Conservation (phyloP, 35 echinoderm and acorn worm species). For the Nesometra sesokonis region DNA sequence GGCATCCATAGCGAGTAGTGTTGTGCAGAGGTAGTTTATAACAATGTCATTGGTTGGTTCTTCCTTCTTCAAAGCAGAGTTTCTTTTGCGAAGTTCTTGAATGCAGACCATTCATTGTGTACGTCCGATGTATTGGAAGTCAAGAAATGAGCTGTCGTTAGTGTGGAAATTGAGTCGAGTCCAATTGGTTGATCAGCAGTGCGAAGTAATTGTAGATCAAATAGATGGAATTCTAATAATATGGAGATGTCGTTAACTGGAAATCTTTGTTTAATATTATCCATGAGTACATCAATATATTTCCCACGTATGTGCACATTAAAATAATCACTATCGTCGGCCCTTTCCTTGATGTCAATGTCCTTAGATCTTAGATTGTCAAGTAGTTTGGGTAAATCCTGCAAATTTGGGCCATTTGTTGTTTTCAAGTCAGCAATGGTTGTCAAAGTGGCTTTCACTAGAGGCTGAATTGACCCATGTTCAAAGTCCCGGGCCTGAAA, state of each 20-base stretch:
- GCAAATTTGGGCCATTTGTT: neutral
- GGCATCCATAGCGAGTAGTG: neutral
- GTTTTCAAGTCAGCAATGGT: neutral
- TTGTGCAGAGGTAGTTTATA: slow-evolving; percentile 20
- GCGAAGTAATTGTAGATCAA: neutral
- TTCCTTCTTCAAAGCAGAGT: slow-evolving; percentile 1
- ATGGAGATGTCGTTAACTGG: neutral
- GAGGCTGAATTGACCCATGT: neutral
- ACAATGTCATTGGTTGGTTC: neutral
- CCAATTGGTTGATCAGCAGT: neutral
- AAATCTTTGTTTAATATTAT: neutral
- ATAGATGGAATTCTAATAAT: neutral
- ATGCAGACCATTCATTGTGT: neutral
- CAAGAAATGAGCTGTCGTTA: neutral
- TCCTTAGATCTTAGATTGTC: neutral
- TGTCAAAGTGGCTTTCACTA: neutral
- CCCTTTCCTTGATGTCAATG: slow-evolving; percentile 2
- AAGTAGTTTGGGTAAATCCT: neutral
- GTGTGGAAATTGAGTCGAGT: neutral
- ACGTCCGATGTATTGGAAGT: neutral
- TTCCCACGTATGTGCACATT: neutral
- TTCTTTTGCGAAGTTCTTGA: slow-evolving; percentile 11
- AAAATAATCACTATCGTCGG: neutral
- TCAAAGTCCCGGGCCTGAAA: slow-evolving; percentile 9
- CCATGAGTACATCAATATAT: neutral